phyloP scores from a whole-genome alignment of 2,797 vertebrate genomes.

The Ptychadena robeensis region DNA sequence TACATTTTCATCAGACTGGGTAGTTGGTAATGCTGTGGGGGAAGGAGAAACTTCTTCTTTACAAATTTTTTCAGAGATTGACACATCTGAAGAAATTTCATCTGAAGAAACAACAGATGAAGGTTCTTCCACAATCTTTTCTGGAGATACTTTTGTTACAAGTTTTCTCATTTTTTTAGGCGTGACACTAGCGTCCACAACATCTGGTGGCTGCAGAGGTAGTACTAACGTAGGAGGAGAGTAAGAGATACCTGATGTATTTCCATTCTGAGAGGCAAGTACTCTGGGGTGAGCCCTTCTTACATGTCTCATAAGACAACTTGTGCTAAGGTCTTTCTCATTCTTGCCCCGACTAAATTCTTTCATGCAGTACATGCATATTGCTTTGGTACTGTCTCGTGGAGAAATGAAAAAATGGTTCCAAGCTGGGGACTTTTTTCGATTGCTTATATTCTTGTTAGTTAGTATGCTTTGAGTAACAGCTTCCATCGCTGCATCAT shows the following conservation, averaged over 20 bases:
- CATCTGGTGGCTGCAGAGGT: constrained; percentile 68
- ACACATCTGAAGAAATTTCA: constrained; percentile 82
- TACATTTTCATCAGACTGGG: constrained; percentile 79
- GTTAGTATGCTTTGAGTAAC: constrained; percentile 96
- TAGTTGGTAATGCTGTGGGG: constrained; percentile 77
- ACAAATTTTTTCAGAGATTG: constrained; percentile 78
- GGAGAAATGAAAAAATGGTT: constrained; percentile 98
- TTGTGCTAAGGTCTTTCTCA: constrained; percentile 99
- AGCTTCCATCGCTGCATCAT: constrained; percentile 97
- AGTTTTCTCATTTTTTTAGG: constrained; percentile 83
- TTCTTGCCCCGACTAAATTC: constrained; percentile 98
- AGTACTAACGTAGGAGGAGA: constrained; percentile 70
- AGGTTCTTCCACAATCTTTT: constrained; percentile 79
- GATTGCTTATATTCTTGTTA: constrained; percentile 84
- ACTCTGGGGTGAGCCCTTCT: constrained; percentile 93
- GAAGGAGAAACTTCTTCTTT: constrained; percentile 74
- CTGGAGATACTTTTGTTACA: constrained; percentile 82
- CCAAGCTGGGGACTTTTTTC: constrained; percentile 98
- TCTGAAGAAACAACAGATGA: constrained; percentile 76
- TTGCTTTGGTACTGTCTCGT: constrained; percentile 95
- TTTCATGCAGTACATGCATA: constrained; percentile 99
- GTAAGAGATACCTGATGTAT: constrained; percentile 73
- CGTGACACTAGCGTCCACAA: constrained; percentile 70
- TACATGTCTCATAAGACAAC: constrained; percentile 97
- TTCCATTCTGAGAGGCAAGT: constrained; percentile 84